Evolutionary conservation across 2,888 invertebrate genomes (phyloP).

Genomic region (Mactromeris polynyma): DNA sequence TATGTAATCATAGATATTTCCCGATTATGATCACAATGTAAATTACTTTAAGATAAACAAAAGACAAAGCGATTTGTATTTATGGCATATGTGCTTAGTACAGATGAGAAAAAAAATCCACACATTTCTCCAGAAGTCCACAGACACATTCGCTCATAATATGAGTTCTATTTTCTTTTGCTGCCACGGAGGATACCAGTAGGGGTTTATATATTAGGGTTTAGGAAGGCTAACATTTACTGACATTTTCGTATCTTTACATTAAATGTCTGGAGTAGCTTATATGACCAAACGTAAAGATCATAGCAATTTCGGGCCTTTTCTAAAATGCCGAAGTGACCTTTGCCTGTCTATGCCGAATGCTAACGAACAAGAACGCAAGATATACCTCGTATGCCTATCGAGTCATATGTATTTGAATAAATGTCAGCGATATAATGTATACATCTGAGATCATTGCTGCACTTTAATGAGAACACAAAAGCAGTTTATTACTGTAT

Average conservation of each 20-base stretch:
- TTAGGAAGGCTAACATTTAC: constrained; percentile 55
- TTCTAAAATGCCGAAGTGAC: constrained; percentile 75
- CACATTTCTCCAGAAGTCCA: neutral
- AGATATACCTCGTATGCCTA: neutral
- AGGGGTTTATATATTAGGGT: constrained; percentile 54
- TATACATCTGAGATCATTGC: neutral
- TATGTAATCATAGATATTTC: neutral
- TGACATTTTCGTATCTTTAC: constrained; percentile 70
- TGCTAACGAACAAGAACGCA: neutral
- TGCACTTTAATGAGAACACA: neutral
- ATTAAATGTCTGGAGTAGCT: constrained; percentile 63
- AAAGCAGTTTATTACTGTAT: neutral
- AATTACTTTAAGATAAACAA: too few species aligned
- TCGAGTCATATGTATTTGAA: neutral
- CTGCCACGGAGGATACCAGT: neutral
- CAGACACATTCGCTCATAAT: neutral
- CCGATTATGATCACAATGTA: neutral
- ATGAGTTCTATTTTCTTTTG: constrained; percentile 4
- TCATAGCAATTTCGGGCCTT: constrained; percentile 52
- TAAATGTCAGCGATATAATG: neutral
- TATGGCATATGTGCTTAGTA: neutral
- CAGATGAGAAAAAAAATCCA: neutral
- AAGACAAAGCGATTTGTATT: neutral
- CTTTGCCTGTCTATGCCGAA: constrained; percentile 50
- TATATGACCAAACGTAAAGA: constrained; percentile 54